Conservation (phyloP, 2,888 invertebrate genomes). For the Leptinotarsa rubiginosa region DNA sequence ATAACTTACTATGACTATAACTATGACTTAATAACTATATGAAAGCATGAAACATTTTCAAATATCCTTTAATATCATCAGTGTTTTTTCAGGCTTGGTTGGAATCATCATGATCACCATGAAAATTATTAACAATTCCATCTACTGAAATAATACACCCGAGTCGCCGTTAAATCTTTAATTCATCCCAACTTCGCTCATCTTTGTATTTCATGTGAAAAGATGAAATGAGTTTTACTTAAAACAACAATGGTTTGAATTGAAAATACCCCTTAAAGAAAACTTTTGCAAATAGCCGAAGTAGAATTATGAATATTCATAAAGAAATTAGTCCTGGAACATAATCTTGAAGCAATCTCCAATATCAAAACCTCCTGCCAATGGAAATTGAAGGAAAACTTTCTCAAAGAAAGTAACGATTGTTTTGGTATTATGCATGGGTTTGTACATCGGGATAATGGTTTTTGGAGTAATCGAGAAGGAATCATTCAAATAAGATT, state of each 20-base stretch:
- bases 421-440: not conserved
- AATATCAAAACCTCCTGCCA: not conserved
- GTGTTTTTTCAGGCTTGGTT: too few species aligned
- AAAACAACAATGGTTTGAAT: constrained; percentile 24
- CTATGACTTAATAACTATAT: too few species aligned
- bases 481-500: not conserved
- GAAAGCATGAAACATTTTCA: too few species aligned
- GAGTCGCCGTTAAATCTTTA: constrained; percentile 1
- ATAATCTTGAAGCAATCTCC: constrained; percentile 19
- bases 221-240: constrained; percentile 25
- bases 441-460: not conserved
- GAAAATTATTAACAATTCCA: not conserved
- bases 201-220: constrained; percentile 19
- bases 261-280: constrained; percentile 13
- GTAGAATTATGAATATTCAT: constrained; percentile 23
- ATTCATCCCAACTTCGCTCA: constrained; percentile 24
- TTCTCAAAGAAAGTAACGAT: not conserved
- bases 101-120: not conserved
- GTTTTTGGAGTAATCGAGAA: not conserved
- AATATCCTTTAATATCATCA: too few species aligned
- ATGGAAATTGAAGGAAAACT: not conserved
- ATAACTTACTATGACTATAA: too few species aligned
- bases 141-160: not conserved
- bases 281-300: constrained; percentile 12
- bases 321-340: constrained; percentile 11